Evolutionary conservation across 2,113 vertebrate species (phyloP).

Genomic region (Thermophis baileyi): DNA sequence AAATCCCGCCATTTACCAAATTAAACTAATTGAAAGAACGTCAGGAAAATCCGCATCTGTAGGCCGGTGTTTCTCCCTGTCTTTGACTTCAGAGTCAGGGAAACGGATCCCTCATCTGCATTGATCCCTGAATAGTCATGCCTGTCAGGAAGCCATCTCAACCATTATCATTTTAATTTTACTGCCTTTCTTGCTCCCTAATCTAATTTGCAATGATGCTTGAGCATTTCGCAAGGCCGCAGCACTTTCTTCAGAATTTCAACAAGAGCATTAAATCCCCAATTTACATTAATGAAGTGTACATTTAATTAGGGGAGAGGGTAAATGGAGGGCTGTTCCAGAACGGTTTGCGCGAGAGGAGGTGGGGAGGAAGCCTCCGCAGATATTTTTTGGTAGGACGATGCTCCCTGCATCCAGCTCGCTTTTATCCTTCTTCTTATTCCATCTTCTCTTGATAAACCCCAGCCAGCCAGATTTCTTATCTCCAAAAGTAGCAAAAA

Average conservation of each 20-base stretch:
- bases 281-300: conserved; percentile 99
- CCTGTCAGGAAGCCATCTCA: conserved; percentile 99
- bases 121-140: conserved; percentile 99
- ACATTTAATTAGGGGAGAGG: conserved; percentile 98
- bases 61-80: conserved; percentile 89
- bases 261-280: conserved; percentile 99
- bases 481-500: not conserved
- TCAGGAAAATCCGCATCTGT: conserved; percentile 95
- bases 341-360: conserved; percentile 74
- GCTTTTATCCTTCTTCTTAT: not conserved
- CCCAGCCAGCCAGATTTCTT: not conserved
- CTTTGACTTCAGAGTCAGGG: conserved; percentile 82
- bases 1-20: conserved; percentile 99
- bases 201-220: conserved; percentile 99
- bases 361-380: conserved; percentile 48
- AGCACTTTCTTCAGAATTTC: conserved; percentile 99
- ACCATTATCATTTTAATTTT: conserved; percentile 99
- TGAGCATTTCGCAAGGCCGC: conserved; percentile 90
- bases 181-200: conserved; percentile 98
- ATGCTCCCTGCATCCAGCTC: conserved; percentile 40
- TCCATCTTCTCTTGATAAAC: not conserved
- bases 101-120: conserved; percentile 86
- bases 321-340: conserved; percentile 84
- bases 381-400: conserved; percentile 72
- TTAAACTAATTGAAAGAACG: conserved; percentile 99